Evolutionary conservation across 2,113 vertebrate genomes (phyloP).

Genomic region (Dasyornis broadbenti): DNA sequence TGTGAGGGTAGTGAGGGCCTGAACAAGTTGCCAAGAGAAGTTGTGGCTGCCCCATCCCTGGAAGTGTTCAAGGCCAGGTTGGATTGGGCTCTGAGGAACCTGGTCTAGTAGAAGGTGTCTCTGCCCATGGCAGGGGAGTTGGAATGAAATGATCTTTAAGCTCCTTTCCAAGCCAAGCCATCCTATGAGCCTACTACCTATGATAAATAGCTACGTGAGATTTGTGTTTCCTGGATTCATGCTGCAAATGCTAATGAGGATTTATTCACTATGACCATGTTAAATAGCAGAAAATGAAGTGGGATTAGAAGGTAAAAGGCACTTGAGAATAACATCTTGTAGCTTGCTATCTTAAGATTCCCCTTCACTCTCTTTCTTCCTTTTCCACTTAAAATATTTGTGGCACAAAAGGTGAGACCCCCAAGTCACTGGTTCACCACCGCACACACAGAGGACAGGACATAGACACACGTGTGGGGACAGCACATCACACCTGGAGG

Average conservation of each 20-base stretch:
- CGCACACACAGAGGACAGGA: background rate
- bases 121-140: accelerated
- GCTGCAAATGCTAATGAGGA: background rate
- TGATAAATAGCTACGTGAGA: background rate
- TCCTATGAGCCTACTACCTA: background rate
- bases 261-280: background rate
- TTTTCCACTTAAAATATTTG: background rate
- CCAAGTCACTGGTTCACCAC: background rate
- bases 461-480: background rate
- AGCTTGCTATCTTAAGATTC: background rate
- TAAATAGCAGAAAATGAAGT: background rate
- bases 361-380: background rate
- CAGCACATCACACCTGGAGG: accelerated
- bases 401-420: background rate
- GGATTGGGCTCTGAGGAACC: background rate
- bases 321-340: background rate
- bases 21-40: background rate
- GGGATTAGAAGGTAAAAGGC: background rate
- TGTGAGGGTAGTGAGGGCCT: background rate
- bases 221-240: background rate
- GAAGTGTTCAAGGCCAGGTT: background rate
- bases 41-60: background rate
- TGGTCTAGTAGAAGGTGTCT: accelerated
- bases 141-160: background rate
- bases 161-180: background rate